Conservation (phyloP, 1,140 invertebrate species). For the Drosophila auraria region DNA sequence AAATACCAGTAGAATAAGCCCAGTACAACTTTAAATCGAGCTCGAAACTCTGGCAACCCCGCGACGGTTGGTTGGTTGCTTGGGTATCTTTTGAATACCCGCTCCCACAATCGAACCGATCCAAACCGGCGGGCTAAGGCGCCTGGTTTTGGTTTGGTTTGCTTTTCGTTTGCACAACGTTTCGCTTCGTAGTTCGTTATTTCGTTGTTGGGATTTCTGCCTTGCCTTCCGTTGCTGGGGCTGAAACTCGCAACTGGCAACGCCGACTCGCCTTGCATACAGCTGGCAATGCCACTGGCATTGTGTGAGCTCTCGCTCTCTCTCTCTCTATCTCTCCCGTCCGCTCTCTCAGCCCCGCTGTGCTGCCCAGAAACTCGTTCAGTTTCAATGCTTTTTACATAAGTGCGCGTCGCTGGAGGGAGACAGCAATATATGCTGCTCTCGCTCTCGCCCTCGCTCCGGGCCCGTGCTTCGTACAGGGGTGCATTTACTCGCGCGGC, state of each 20-base stretch:
- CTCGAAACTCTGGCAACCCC: conserved; percentile 50
- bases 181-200: conserved; percentile 52
- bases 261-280: conserved; percentile 12
- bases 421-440: neutral
- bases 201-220: conserved; percentile 49
- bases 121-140: conserved; percentile 41
- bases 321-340: neutral
- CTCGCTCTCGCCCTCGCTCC: conserved; percentile 22
- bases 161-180: conserved; percentile 72
- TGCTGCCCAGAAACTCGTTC: conserved; percentile 70
- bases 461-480: conserved; percentile 50
- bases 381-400: conserved; percentile 82
- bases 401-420: conserved; percentile 63
- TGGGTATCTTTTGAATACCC: conserved; percentile 50
- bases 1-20: conserved; percentile 8
- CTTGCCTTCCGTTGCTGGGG: conserved; percentile 26
- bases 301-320: conserved; percentile 30
- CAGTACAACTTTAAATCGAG: conserved; percentile 47
- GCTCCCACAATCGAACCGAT: conserved; percentile 63
- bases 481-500: conserved; percentile 61
- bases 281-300: conserved; percentile 63
- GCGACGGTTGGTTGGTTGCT: conserved; percentile 25
- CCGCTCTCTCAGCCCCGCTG: conserved; percentile 24
- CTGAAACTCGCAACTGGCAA: conserved; percentile 34
- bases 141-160: conserved; percentile 56